Percentiles rank a stretch among this genome's conserved stretches.
phyloP scores from a whole-genome alignment of 1,140 invertebrate genomes.

The Drosophila lacertosa region DNA sequence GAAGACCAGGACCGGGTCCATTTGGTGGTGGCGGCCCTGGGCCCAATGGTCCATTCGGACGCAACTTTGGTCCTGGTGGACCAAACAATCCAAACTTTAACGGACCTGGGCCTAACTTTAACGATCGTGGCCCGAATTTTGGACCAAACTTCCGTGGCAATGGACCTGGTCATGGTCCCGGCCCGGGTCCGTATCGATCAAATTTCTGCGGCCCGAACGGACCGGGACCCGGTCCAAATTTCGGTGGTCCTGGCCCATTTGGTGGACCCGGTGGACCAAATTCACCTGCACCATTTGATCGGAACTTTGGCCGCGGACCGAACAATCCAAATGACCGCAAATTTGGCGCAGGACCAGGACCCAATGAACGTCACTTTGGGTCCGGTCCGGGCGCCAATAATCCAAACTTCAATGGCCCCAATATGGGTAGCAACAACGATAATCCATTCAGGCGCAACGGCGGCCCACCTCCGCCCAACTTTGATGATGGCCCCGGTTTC shows the following conservation, averaged over 20 bases:
- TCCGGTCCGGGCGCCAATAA: constrained; percentile 6
- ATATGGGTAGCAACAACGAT: constrained; percentile 34
- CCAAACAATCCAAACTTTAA: constrained; percentile 46
- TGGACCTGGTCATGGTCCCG: constrained; percentile 26
- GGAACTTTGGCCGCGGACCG: constrained; percentile 18
- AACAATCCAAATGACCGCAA: constrained; percentile 2
- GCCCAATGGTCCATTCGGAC: constrained; percentile 41
- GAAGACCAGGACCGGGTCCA: constrained; percentile 26
- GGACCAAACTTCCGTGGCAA: constrained; percentile 54
- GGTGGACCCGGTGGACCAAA: constrained; percentile 37
- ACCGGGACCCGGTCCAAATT: constrained; percentile 21
- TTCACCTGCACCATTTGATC: constrained; percentile 7
- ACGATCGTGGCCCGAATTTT: constrained; percentile 32
- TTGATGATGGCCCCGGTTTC: constrained; percentile 47
- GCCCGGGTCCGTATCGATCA: constrained; percentile 21
- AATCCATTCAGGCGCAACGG: constrained; percentile 64
- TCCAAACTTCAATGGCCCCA: constrained; percentile 36
- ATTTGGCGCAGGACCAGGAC: constrained; percentile 11
- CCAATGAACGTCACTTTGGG: constrained; percentile 3
- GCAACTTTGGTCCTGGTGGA: constrained; percentile 45
- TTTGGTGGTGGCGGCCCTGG: constrained; percentile 27
- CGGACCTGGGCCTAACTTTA: constrained; percentile 45
- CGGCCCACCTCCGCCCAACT: constrained; percentile 39
- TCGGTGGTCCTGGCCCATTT: constrained; percentile 38
- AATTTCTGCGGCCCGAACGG: constrained; percentile 37